These are phyloP conservation scores for Corvus cornix DNA, from an alignment of 2,113 vertebrate genomes.

Conservation along the genomic window DNA sequence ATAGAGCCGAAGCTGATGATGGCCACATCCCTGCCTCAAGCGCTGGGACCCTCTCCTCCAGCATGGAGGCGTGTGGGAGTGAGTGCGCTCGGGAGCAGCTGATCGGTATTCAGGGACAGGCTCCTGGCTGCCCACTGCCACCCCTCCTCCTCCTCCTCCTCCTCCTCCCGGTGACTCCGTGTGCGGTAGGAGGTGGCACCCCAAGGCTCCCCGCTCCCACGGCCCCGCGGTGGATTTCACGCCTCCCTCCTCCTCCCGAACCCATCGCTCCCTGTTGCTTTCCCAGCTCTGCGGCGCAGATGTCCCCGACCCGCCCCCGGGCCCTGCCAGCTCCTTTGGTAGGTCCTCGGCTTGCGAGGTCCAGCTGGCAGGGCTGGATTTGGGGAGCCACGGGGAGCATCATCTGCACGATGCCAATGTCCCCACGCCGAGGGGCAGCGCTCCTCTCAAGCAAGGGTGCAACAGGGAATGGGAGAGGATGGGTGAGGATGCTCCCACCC, in stretches of 20 bases:
- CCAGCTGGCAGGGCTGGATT: rapidly evolving
- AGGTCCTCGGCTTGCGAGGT: neutral
- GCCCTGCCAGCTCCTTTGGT: neutral
- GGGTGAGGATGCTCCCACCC: neutral
- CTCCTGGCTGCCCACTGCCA: neutral
- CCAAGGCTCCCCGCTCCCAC: neutral
- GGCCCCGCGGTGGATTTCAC: rapidly evolving
- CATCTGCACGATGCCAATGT: rapidly evolving
- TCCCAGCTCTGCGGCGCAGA: neutral
- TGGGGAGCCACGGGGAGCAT: neutral
- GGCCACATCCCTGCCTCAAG: neutral
- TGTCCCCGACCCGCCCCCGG: neutral
- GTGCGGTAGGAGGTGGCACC: neutral
- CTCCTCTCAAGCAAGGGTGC: neutral
- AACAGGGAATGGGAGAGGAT: rapidly evolving
- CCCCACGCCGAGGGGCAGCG: rapidly evolving
- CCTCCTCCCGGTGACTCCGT: neutral
- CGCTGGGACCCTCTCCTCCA: neutral
- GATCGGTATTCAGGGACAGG: conserved; percentile 3
- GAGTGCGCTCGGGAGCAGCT: neutral
- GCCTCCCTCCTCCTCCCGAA: neutral
- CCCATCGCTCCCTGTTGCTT: neutral
- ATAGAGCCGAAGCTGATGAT: neutral
- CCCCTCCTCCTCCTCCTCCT: neutral
- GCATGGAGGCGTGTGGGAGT: neutral